phyloP scores from a whole-genome alignment of 2,113 vertebrate species.

The Gadus chalcogrammus region DNA sequence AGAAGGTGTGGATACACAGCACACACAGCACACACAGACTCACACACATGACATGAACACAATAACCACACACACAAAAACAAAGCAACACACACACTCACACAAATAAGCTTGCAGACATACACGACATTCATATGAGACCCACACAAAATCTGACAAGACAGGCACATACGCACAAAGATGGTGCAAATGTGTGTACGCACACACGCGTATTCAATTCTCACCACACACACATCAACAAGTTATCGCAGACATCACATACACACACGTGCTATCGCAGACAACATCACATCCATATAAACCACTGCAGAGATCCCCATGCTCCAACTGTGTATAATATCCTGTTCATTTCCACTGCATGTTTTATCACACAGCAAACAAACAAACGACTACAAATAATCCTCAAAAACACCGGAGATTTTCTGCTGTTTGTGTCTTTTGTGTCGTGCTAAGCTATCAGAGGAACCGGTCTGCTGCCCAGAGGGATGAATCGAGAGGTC shows the following conservation, averaged over 20 bases:
- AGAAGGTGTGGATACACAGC: slow-evolving; percentile 51
- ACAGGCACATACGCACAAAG: not conserved
- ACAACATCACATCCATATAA: not conserved
- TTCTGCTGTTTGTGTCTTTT: not conserved
- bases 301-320: no score
- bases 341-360: no score
- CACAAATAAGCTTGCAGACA: not conserved
- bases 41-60: not conserved
- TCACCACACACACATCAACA: no score
- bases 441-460: slow-evolving; percentile 49
- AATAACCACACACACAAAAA: not conserved
- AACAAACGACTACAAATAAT: no score
- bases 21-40: not conserved
- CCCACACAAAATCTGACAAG: no score
- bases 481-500: slow-evolving; percentile 65
- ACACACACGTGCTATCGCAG: not conserved
- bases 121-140: not conserved
- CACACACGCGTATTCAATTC: no score
- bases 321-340: no score
- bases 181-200: no score
- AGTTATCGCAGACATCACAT: not conserved
- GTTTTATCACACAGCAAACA: no score
- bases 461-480: slow-evolving; percentile 51
- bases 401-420: not conserved
- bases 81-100: not conserved